These are phyloP conservation scores for Harpagoxenus sublaevis DNA, from an alignment of 2,888 invertebrate species.

Conservation along the genomic window DNA sequence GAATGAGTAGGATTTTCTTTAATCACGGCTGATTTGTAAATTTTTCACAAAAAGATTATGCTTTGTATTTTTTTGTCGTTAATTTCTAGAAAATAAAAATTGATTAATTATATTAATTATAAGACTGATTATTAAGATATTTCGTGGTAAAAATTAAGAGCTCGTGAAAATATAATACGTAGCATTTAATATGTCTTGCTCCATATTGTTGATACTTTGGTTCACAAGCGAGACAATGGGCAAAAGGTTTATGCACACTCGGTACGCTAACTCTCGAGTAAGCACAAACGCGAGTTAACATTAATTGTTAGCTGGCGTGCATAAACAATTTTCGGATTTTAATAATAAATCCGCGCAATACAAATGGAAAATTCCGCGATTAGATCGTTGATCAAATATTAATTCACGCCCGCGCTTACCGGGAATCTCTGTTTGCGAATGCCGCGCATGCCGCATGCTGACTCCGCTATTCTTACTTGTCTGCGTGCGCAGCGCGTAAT, in stretches of 20 bases:
- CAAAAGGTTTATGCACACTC: background rate
- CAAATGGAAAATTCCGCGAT: background rate
- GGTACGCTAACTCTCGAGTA: background rate
- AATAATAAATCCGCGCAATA: background rate
- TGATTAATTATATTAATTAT: background rate
- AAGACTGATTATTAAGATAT: background rate
- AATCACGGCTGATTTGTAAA: background rate
- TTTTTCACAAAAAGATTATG: background rate
- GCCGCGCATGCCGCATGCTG: slow-evolving; percentile 37
- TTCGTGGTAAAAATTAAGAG: background rate
- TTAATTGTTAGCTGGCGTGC: background rate
- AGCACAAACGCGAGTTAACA: background rate
- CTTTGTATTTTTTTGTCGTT: background rate
- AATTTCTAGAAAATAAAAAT: background rate
- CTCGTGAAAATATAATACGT: background rate
- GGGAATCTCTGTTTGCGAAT: slow-evolving; percentile 28
- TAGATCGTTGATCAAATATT: slow-evolving; percentile 51
- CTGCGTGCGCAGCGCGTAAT: slow-evolving; percentile 34
- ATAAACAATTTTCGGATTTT: slow-evolving; percentile 27
- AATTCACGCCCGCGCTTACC: background rate
- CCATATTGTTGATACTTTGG: background rate
- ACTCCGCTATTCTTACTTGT: slow-evolving; percentile 44
- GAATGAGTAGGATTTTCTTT: background rate
- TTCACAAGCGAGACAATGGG: background rate
- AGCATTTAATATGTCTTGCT: background rate